phyloP scores from a whole-genome alignment of 2,888 invertebrate genomes.

The Oscheius sp. region DNA sequence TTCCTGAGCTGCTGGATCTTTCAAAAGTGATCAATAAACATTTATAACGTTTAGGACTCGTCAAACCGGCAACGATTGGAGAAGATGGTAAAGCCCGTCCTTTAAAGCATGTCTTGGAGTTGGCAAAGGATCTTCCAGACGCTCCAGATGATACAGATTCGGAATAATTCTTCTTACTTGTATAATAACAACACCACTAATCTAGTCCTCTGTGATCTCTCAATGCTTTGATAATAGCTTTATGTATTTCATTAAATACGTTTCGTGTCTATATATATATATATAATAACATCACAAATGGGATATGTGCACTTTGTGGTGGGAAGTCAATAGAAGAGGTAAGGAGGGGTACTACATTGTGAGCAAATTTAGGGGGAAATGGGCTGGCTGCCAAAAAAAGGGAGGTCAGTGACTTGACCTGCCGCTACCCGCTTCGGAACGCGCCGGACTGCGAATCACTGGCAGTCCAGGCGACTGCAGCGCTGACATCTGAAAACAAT shows the following conservation, averaged over 20 bases:
- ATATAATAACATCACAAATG: background rate
- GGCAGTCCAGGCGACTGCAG: constrained; percentile 25
- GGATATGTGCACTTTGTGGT: constrained; percentile 4
- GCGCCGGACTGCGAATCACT: constrained; percentile 21
- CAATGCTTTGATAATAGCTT: background rate
- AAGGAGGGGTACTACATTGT: background rate
- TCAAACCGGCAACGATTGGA: constrained; percentile 77
- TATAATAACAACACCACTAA: background rate
- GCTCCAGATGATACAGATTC: constrained; percentile 17
- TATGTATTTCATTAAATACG: too few relatives aligned
- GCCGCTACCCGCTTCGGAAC: constrained; percentile 27
- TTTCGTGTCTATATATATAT: background rate
- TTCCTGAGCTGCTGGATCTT: too few relatives aligned
- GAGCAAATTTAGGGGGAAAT: background rate
- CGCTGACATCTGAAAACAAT: constrained; percentile 17
- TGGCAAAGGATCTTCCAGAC: constrained; percentile 72
- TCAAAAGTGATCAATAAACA: too few relatives aligned
- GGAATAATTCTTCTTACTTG: background rate
- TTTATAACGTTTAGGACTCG: constrained; percentile 42
- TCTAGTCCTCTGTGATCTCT: background rate
- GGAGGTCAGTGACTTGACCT: background rate
- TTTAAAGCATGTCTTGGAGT: constrained; percentile 85
- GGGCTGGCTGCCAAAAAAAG: background rate
- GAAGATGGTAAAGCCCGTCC: constrained; percentile 89
- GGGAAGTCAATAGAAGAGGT: background rate